A percentile compares a stretch with the other conserved stretches of the same genome.
These are phyloP conservation scores for Volucella inflata DNA, from an alignment of 2,888 invertebrate species.

Conservation along the genomic window DNA sequence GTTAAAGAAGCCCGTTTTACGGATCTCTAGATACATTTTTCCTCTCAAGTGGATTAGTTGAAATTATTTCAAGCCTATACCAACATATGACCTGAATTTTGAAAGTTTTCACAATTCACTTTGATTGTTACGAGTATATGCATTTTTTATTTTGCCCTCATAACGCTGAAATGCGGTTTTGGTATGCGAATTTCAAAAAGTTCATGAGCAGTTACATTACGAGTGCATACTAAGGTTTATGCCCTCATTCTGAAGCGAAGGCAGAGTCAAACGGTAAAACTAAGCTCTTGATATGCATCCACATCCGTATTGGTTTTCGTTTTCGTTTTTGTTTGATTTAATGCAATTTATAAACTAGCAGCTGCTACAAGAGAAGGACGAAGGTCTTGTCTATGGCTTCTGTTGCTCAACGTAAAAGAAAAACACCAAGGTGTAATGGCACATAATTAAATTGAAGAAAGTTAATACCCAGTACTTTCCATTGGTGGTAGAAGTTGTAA, in stretches of 20 bases:
- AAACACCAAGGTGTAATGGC: conserved; percentile 64
- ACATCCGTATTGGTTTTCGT: conserved; percentile 11
- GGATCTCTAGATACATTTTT: too few species aligned
- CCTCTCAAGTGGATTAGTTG: too few species aligned
- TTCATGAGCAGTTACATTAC: not conserved
- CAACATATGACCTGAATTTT: too few species aligned
- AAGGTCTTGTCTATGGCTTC: conserved; percentile 60
- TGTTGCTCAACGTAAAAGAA: not conserved
- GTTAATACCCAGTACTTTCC: conserved; percentile 47
- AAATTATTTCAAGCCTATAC: too few species aligned
- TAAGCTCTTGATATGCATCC: not conserved
- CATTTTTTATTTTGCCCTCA: conserved; percentile 68
- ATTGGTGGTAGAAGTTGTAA: conserved; percentile 9
- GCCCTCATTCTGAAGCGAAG: conserved; percentile 30
- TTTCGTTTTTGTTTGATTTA: conserved; percentile 16
- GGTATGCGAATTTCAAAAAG: conserved; percentile 27
- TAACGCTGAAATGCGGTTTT: conserved; percentile 56
- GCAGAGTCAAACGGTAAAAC: conserved; percentile 21
- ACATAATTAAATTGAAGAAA: conserved; percentile 71
- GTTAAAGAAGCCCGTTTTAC: too few species aligned
- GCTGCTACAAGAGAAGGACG: conserved; percentile 9
- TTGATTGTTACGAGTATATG: conserved; percentile 62
- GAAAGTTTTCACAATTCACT: conserved; percentile 67
- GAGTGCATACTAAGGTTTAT: conserved; percentile 19
- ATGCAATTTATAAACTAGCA: conserved; percentile 15